phyloP scores from a whole-genome alignment of 1,140 invertebrate genomes.

The Drosophila jambulina region DNA sequence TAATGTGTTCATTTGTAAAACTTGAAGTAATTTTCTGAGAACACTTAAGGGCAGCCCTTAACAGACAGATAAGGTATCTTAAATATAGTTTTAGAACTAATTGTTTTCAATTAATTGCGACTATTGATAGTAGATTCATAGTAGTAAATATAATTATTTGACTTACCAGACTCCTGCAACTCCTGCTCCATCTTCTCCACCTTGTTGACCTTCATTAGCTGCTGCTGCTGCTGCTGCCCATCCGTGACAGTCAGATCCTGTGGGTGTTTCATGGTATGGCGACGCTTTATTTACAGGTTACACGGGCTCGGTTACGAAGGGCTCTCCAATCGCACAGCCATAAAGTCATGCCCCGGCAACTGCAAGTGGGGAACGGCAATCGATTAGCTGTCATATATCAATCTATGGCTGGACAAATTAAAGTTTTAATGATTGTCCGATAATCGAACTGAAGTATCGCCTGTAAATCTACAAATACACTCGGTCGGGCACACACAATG shows the following conservation, averaged over 20 bases:
- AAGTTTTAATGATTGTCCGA: constrained; percentile 52
- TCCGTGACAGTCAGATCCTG: constrained; percentile 60
- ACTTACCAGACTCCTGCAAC: constrained; percentile 62
- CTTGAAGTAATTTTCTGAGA: background rate
- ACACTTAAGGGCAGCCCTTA: background rate
- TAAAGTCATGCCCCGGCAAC: constrained; percentile 39
- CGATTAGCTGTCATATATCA: constrained; percentile 57
- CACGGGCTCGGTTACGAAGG: background rate
- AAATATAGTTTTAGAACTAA: background rate
- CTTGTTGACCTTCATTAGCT: constrained; percentile 73
- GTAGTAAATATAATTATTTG: background rate
- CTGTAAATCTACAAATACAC: constrained; percentile 48
- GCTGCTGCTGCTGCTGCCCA: constrained; percentile 66
- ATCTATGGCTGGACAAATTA: constrained; percentile 35
- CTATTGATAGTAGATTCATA: background rate
- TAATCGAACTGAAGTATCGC: constrained; percentile 44
- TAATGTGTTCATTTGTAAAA: background rate
- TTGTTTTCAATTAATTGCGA: background rate
- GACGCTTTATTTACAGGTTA: constrained; percentile 7
- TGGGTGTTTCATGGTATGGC: constrained; percentile 68
- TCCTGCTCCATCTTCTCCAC: constrained; percentile 75
- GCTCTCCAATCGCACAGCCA: constrained; percentile 55
- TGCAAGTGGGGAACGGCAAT: constrained; percentile 50
- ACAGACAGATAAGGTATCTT: background rate
- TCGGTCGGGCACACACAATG: constrained; percentile 19